Base-by-base conservation (phyloP, 2,888 invertebrate species). In the Rhynchonema sp. region DNA sequence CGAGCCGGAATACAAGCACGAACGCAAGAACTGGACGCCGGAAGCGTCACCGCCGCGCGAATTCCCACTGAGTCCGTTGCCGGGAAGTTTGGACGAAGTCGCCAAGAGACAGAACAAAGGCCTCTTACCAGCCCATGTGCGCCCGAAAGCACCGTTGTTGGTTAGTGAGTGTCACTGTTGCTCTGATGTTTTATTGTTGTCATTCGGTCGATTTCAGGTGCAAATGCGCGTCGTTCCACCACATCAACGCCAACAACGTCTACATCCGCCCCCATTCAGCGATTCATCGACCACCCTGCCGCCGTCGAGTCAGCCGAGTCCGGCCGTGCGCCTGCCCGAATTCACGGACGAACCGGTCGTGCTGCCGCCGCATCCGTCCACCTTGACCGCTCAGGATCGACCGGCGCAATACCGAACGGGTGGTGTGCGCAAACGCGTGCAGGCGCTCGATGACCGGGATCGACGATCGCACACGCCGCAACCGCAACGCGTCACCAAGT, bases 11-110 rank as follows among this genome's bases (percentile, higher is more conserved):
- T 72, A 61, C 63, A 69, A 69, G 58, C 59, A 64, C 30, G 72
- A 72, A 60, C 64, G 64, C 23, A 72, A 72, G 65, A 69, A 70
- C 61, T 72, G 72, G 62, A 73, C 70, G 22, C 71, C 71, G 17
- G 26, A 25, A 3, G 6, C 6, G 6, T 26, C 28, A 13, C 54
- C 54, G 27, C 9, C 26, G 27, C 27, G 27, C 2, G 13, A 9
- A 3, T 9, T 27, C 27, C 54, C 22, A 27, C 6, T 52, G 3
- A 27, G 27, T 9, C 54, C 54, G 27, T 22, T 54, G 54, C 54
- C 54, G 22, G 54, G 54, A 6, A 54, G 27, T 27, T 27, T 54
- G 54, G 54, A 54, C 28, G 54, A 54, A 13, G 54, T 27, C 3
- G 28, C 26, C 2, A 25, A 27, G 23, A 25, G 27, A 9, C 54